Percentiles rank a stretch among this genome's conserved stretches.
These are phyloP conservation scores for Eulimnadia texana DNA, from an alignment of 1,140 invertebrate genomes.

Conservation along the genomic window DNA sequence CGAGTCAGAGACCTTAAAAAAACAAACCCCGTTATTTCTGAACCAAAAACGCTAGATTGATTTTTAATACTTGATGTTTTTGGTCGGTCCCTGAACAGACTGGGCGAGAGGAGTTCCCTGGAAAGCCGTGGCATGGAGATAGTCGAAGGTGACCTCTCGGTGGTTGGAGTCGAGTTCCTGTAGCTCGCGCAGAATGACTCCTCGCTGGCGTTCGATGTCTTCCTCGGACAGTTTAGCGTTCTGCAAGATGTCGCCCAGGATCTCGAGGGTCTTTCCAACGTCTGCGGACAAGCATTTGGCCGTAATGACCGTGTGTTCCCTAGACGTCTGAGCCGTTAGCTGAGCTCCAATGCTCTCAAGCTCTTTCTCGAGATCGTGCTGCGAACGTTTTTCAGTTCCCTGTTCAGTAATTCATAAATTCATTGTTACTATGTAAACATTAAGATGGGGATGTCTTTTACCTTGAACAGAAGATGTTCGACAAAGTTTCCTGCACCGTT, in stretches of 20 bases:
- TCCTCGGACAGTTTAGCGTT: conserved; percentile 82
- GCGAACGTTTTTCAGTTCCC: conserved; percentile 87
- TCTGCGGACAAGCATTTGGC: conserved; percentile 94
- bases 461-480: conserved; percentile 99
- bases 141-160: conserved; percentile 99
- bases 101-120: conserved; percentile 88
- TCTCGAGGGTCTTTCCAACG: conserved; percentile 84
- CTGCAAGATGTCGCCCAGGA: conserved; percentile 92
- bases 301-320: conserved; percentile 99
- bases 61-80: conserved; percentile 70
- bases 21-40: not conserved
- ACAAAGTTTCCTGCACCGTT: conserved; percentile 99
- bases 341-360: conserved; percentile 99
- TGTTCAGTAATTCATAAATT: conserved; percentile 24
- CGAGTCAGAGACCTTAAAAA: conserved; percentile 55
- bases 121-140: conserved; percentile 91
- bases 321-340: conserved; percentile 95
- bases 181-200: conserved; percentile 97
- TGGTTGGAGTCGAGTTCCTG: conserved; percentile 98
- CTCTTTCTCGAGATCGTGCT: conserved; percentile 89
- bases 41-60: not conserved
- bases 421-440: not conserved
- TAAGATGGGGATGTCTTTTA: conserved; percentile 25
- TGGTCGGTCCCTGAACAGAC: conserved; percentile 92
- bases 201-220: conserved; percentile 92